A percentile compares a stretch with the other conserved stretches of the same genome.
These are phyloP conservation scores for Balanococcus diminutus DNA, from an alignment of 2,888 invertebrate genomes.

Conservation along the genomic window DNA sequence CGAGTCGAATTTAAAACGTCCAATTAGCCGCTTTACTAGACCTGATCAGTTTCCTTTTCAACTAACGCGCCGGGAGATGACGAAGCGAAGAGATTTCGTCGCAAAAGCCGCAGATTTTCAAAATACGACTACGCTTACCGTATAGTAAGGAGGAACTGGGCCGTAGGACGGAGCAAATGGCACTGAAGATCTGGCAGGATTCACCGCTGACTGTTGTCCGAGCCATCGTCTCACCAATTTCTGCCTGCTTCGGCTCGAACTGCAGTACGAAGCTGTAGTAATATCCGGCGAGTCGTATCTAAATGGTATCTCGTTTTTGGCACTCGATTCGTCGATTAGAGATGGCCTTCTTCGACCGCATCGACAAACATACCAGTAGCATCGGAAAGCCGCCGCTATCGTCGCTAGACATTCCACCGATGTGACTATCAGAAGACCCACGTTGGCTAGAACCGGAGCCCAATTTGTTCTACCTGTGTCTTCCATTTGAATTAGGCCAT, in stretches of 20 bases:
- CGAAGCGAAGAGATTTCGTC: neutral
- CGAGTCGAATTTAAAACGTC: constrained; percentile 3
- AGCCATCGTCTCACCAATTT: constrained; percentile 58
- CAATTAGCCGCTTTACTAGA: constrained; percentile 50
- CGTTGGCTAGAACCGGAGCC: constrained; percentile 58
- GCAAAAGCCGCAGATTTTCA: neutral
- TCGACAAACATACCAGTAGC: constrained; percentile 58
- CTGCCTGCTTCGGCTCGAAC: constrained; percentile 57
- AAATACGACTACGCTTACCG: constrained; percentile 51
- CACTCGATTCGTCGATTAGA: neutral
- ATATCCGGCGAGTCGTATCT: constrained; percentile 52
- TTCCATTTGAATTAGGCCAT: constrained; percentile 32
- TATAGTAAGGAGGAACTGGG: constrained; percentile 54
- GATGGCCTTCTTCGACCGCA: constrained; percentile 55
- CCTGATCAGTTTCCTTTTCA: constrained; percentile 37
- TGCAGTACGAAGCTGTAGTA: constrained; percentile 57
- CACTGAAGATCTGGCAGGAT: constrained; percentile 47
- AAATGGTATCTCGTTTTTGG: neutral
- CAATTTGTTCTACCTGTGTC: constrained; percentile 56
- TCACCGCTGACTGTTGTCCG: constrained; percentile 55
- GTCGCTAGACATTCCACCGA: constrained; percentile 58
- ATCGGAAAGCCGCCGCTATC: constrained; percentile 58
- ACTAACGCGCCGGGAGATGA: neutral
- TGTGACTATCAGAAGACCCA: constrained; percentile 58
- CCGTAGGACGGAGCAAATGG: constrained; percentile 45